Percentiles rank a stretch among this genome's conserved stretches.
These are phyloP conservation scores for Fistularia commersonii DNA, from an alignment of 2,797 vertebrate species.

Conservation along the genomic window DNA sequence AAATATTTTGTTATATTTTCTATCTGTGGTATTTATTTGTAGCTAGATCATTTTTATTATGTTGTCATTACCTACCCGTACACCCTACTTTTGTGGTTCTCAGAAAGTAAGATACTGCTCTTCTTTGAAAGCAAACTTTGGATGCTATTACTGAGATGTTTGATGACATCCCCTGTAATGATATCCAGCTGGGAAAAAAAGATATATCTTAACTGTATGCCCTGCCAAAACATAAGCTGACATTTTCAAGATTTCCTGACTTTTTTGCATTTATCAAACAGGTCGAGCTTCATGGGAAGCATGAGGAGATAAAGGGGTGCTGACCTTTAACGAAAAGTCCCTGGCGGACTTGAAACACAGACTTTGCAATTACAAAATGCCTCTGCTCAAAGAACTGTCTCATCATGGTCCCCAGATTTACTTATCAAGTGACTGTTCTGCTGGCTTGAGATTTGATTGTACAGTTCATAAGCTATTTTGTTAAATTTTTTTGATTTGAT, in stretches of 20 bases:
- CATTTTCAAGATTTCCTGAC: slow-evolving; percentile 26
- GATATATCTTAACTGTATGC: slow-evolving; percentile 55
- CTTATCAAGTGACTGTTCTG: slow-evolving; percentile 44
- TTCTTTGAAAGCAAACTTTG: slow-evolving; percentile 45
- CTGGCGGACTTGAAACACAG: slow-evolving; percentile 14
- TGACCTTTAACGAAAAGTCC: slow-evolving; percentile 20
- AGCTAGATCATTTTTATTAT: slow-evolving; percentile 60
- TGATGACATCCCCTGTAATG: slow-evolving; percentile 54
- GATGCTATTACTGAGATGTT: slow-evolving; percentile 59
- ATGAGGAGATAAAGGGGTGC: slow-evolving; percentile 4
- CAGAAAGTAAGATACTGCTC: not conserved
- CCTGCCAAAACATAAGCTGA: slow-evolving; percentile 67
- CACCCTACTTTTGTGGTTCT: slow-evolving; percentile 15
- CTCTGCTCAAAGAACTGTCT: slow-evolving; percentile 16
- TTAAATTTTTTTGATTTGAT: slow-evolving; percentile 59
- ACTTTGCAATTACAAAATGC: slow-evolving; percentile 16
- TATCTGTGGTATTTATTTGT: slow-evolving; percentile 84
- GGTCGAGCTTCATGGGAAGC: slow-evolving; percentile 28
- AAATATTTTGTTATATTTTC: slow-evolving; percentile 77
- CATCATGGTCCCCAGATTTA: slow-evolving; percentile 7
- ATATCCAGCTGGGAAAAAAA: slow-evolving; percentile 57
- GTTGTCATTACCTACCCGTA: slow-evolving; percentile 24
- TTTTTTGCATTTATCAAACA: slow-evolving; percentile 26
- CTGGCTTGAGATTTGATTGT: slow-evolving; percentile 73
- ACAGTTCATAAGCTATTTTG: slow-evolving; percentile 81